Base-by-base conservation (phyloP, 2,113 vertebrate genomes). In the Hyaena hyaena region DNA sequence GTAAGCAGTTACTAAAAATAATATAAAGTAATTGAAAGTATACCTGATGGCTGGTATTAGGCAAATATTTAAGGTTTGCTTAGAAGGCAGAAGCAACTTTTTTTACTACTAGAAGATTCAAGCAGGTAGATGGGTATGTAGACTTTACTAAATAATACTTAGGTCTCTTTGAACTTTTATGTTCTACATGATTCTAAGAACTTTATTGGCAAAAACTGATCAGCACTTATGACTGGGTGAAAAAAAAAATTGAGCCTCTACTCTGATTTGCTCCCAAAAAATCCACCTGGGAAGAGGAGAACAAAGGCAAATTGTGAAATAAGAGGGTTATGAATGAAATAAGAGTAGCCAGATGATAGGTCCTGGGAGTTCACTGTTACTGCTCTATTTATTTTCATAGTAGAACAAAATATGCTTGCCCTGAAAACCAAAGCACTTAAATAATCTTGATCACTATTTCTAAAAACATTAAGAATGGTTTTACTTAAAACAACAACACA, bases 81-180 rank as follows among this genome's bases (percentile, higher is more conserved):
- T 21, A 79, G 53, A 77, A 89, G 71, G 50, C 91, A 90, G 19
- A 53, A 89, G 50, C 31, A 89, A 84, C 24, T 85, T 93, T 93
- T 93, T 61, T 90, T 23, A 80, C 4, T 81, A 90, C 43, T 73
- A 21, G 24, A 93, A 58, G 58, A 58, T 48, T 66, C 55, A 87
- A 88, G 35, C 23, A 66, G 35, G 76, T 68, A 45, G 7, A 55
- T 11, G 28, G 28, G 11, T 4, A 81, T 11, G n/a, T 28, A 82
- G n/a, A 92, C 55, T 55, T 82, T 17, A 87, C 17, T 92, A 45
- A 96, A 35, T 39, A 90, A 28, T 81, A 45, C 88, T 69, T 89
- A 96, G 55, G 14, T 73, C 16, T 73, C 63, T 80, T 93, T 17
- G 31, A 63, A 96, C 3, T 79, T 79, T 79, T 65, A 23, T 90